These are phyloP conservation scores for Oreotragus oreotragus DNA, from an alignment of 2,113 vertebrate species.

Conservation along the genomic window DNA sequence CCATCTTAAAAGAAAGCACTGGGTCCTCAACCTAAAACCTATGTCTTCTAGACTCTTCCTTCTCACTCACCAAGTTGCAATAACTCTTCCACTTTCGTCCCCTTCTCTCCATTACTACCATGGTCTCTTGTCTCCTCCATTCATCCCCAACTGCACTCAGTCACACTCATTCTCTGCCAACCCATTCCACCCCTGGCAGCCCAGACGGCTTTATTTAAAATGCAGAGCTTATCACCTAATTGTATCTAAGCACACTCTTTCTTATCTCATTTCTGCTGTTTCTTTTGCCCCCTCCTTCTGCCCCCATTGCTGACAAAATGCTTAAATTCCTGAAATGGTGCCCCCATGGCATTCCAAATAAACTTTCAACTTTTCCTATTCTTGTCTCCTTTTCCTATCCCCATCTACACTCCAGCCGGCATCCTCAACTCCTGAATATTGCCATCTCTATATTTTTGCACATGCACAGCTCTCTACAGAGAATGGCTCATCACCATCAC, in stretches of 20 bases:
- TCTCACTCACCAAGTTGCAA: not conserved
- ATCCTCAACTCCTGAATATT: not conserved
- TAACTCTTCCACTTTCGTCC: not conserved
- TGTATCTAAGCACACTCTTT: not conserved
- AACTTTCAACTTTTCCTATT: not conserved
- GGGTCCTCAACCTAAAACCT: not conserved
- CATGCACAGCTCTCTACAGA: not conserved
- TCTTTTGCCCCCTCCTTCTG: not conserved
- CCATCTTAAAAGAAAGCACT: not conserved
- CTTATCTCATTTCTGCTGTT: not conserved
- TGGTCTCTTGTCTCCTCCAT: not conserved
- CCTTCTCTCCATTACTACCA: not conserved
- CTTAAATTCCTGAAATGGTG: not conserved
- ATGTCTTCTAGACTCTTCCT: not conserved
- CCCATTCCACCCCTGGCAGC: not conserved
- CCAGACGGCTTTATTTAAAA: not conserved
- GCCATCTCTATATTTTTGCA: not conserved
- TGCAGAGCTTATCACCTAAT: not conserved
- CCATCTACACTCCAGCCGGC: not conserved
- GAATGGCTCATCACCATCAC: not conserved
- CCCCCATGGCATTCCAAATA: not conserved
- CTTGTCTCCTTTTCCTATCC: not conserved
- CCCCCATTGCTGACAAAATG: not conserved
- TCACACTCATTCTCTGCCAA: not conserved
- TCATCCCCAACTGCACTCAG: not conserved